These are phyloP conservation scores for Jordanella pulchra DNA, from an alignment of 2,797 vertebrate genomes.

Conservation along the genomic window DNA sequence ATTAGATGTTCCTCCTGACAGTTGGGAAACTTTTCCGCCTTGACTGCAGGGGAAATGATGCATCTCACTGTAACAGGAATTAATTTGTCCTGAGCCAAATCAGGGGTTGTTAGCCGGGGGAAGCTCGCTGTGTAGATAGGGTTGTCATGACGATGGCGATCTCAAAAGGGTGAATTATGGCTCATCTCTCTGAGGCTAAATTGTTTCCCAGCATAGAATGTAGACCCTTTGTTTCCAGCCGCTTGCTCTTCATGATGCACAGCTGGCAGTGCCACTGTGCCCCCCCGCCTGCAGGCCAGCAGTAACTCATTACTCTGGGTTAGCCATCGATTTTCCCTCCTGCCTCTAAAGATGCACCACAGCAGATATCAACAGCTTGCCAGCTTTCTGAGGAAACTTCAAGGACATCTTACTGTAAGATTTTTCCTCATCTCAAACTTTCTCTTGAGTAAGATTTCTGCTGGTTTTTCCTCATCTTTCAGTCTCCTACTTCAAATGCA, in stretches of 20 bases:
- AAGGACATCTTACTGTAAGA: constrained; percentile 52
- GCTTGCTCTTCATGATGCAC: constrained; percentile 33
- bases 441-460: not conserved
- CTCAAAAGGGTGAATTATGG: constrained; percentile 53
- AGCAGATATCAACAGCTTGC: constrained; percentile 56
- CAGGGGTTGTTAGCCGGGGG: constrained; percentile 22
- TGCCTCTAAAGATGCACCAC: constrained; percentile 36
- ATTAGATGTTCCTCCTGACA: constrained; percentile 17
- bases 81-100: constrained; percentile 42
- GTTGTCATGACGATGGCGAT: constrained; percentile 25
- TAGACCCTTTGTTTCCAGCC: constrained; percentile 30
- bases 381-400: constrained; percentile 42
- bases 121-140: constrained; percentile 41
- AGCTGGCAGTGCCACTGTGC: constrained; percentile 46
- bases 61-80: constrained; percentile 24
- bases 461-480: no score
- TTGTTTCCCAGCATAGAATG: constrained; percentile 50
- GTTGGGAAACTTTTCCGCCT: constrained; percentile 18
- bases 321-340: constrained; percentile 62
- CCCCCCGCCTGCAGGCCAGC: constrained; percentile 40
- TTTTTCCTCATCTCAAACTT: not conserved
- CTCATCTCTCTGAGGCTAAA: constrained; percentile 45
- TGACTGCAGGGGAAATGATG: constrained; percentile 31
- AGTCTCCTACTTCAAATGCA: not conserved
- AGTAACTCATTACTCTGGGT: constrained; percentile 63